Evolutionary conservation across 2,113 vertebrate species (phyloP), one percentile per base, ranked within the genome.

Genomic region (Bombycilla garrulus): DNA sequence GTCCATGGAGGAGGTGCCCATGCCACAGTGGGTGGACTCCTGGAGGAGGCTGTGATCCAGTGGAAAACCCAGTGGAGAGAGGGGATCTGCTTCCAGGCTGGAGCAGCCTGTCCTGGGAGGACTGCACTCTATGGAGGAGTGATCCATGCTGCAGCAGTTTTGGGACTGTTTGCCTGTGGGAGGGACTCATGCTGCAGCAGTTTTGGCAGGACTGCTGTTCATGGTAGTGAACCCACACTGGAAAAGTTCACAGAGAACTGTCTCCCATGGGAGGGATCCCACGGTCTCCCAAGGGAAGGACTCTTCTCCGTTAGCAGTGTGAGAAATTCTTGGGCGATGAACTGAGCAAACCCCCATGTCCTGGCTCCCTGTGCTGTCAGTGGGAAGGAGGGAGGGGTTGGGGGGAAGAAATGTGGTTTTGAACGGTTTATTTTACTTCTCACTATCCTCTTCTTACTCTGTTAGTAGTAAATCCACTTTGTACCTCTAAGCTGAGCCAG

Each of bases 11-110:
- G 12, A 50, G 16, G 45, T 77, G 17, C 57, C 28, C 45, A 40
- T 1, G 1, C 35, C 1, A 0, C 22, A 62, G 29, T 3, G 1
- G 50, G 22, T 6, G 47, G 23, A 28, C 10, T 5, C 29, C 58
- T 78, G 45, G 35, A 51, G 47, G 23, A 42, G 11, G 23, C 47
- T 42, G 36, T 64, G 74, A 51, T 2, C 29, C 74, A 1, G 2
- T 22, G 5, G 36, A 1, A 51, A 13, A 62, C 22, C 15, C 9
- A 2, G n/a, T 29, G 5, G 24, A 15, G 6, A 42, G 58, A 22
- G 31, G 24, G 11, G 14, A n/a, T 15, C 24, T 53, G 24, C 14
- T 79, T 3, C 36, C 36, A 79, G 47, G 11, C 31, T 44, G 31
- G 36, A 42, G 36, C 36, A 53, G 24, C 38, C 38, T 65, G 24